Percentiles rank a stretch among this genome's conserved stretches.
phyloP scores from a whole-genome alignment of 1,140 invertebrate genomes.

The Euglossa dilemma region DNA sequence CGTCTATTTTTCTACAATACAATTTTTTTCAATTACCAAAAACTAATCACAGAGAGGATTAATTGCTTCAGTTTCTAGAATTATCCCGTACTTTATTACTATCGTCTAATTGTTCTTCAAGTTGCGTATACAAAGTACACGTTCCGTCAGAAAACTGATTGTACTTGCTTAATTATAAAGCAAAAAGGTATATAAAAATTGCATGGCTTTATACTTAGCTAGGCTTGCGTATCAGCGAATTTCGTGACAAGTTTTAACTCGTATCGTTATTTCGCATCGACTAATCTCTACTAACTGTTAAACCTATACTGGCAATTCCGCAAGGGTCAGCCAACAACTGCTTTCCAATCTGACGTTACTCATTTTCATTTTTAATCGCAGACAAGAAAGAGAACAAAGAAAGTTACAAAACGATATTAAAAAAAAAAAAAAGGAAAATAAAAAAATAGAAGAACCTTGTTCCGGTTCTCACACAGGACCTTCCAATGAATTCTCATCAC shows the following conservation, averaged over 20 bases:
- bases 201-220: conserved; percentile 41
- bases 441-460: neutral
- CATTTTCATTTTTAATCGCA: too few species aligned
- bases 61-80: neutral
- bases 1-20: too few species aligned
- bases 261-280: neutral
- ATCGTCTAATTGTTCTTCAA: neutral
- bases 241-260: neutral
- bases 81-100: neutral
- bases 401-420: neutral
- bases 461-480: neutral
- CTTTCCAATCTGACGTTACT: too few species aligned
- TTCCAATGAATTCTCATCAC: conserved; percentile 3
- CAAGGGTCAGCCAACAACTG: too few species aligned
- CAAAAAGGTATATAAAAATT: conserved; percentile 32
- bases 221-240: conserved; percentile 32
- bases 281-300: conserved; percentile 2
- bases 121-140: too few species aligned
- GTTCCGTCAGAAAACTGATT: conserved; percentile 16
- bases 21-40: too few species aligned
- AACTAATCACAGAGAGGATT: too few species aligned
- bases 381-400: too few species aligned
- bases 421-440: neutral
- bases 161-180: neutral
- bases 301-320: neutral